Evolutionary conservation across 2,797 vertebrate species (phyloP).

Genomic region (Mormyrops boulengeri): DNA sequence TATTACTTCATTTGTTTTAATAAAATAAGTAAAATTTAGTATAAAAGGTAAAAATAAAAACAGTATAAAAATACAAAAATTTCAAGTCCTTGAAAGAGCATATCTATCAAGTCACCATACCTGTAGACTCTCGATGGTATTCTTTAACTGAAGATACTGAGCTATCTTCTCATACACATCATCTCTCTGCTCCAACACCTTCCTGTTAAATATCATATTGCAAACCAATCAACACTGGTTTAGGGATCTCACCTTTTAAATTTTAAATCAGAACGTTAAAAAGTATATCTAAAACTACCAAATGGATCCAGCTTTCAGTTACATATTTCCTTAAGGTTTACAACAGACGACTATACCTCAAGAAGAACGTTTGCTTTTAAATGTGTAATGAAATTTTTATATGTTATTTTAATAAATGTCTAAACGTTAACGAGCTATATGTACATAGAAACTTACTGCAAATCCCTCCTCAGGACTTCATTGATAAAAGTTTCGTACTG

Average conservation of each 20-base stretch:
- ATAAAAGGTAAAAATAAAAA: not conserved
- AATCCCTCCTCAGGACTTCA: constrained; percentile 72
- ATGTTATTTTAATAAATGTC: not conserved
- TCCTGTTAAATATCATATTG: constrained; percentile 50
- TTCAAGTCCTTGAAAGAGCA: not conserved
- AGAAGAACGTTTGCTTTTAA: not conserved
- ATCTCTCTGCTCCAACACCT: constrained; percentile 75
- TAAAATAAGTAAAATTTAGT: not conserved
- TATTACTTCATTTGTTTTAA: not conserved
- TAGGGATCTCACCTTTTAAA: not conserved
- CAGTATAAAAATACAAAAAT: not conserved
- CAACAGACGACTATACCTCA: not conserved
- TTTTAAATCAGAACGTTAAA: not conserved
- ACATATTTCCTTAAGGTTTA: not conserved
- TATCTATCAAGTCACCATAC: constrained; percentile 43
- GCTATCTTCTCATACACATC: constrained; percentile 77
- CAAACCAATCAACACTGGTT: not conserved
- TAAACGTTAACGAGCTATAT: not conserved
- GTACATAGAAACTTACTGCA: constrained; percentile 61
- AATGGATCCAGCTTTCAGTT: not conserved
- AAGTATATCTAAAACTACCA: not conserved
- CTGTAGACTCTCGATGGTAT: constrained; percentile 72
- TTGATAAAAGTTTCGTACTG: constrained; percentile 76
- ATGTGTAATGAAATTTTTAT: not conserved
- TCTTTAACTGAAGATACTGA: constrained; percentile 79